A percentile compares a stretch with the other conserved stretches of the same genome.
These are phyloP conservation scores for Tapera naevia DNA, from an alignment of 2,797 vertebrate genomes.

Conservation along the genomic window DNA sequence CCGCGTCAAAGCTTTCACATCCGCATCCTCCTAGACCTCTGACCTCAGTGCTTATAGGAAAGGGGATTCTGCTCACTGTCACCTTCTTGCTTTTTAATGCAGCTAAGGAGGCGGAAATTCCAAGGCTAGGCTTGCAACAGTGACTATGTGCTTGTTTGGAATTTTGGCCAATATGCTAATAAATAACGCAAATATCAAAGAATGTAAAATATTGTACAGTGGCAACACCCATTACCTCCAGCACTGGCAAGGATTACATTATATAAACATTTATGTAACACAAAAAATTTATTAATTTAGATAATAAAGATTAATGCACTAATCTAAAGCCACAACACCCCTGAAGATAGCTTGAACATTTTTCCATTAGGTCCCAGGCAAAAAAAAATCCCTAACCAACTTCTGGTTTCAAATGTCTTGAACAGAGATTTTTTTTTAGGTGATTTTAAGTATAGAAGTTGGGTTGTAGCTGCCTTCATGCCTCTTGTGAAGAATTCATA, in stretches of 20 bases:
- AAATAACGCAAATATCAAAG: constrained; percentile 54
- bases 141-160: constrained; percentile 3
- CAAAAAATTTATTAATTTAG: constrained; percentile 58
- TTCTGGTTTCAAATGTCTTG: background rate
- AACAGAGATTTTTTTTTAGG: background rate
- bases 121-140: background rate
- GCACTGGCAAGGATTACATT: constrained; percentile 48
- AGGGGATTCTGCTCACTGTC: background rate
- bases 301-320: constrained; percentile 54
- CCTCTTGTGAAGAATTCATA: background rate
- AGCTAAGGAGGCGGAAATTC: background rate
- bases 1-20: background rate
- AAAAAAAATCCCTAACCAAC: background rate
- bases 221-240: constrained; percentile 60
- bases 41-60: background rate
- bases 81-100: background rate
- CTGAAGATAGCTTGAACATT: background rate
- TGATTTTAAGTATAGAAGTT: background rate
- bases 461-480: background rate
- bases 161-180: constrained; percentile 25
- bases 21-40: background rate
- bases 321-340: constrained; percentile 10
- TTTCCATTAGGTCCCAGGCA: background rate
- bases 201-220: constrained; percentile 37
- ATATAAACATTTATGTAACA: constrained; percentile 44